Evolutionary conservation across 2,113 vertebrate species (phyloP).

Genomic region (Carassius auratus): DNA sequence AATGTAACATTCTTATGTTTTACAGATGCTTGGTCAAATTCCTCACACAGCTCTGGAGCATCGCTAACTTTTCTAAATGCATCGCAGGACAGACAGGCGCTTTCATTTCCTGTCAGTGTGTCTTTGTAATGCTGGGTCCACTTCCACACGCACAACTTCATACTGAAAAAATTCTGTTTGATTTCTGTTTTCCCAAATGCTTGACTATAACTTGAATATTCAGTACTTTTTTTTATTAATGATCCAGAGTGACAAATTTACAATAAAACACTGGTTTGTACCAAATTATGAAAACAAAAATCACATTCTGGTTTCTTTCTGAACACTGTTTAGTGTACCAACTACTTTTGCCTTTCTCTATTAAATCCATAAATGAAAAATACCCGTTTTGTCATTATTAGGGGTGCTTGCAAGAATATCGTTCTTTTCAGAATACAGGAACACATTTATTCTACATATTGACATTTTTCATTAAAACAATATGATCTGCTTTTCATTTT

Average conservation of each 20-base stretch:
- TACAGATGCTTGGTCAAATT: neutral
- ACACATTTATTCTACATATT: neutral
- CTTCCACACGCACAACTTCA: neutral
- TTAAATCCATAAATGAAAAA: neutral
- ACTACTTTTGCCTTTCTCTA: neutral
- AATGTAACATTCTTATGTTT: slow-evolving; percentile 14
- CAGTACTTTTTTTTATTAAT: neutral
- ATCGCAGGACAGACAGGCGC: neutral
- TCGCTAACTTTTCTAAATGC: neutral
- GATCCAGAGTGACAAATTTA: neutral
- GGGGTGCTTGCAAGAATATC: neutral
- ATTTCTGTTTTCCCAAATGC: neutral
- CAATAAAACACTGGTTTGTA: neutral
- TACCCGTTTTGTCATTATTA: neutral
- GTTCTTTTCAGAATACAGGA: neutral
- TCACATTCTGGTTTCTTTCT: neutral
- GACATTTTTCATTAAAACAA: neutral
- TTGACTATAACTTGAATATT: neutral
- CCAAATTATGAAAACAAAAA: neutral
- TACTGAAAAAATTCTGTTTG: neutral
- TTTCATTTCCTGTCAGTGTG: neutral
- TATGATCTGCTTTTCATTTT: neutral
- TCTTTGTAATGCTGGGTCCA: neutral
- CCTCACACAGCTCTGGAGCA: neutral
- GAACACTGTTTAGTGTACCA: neutral